A percentile compares a stretch with the other conserved stretches of the same genome.
Conservation (phyloP, 2,888 invertebrate genomes). For the Argynnis bischoffii region DNA sequence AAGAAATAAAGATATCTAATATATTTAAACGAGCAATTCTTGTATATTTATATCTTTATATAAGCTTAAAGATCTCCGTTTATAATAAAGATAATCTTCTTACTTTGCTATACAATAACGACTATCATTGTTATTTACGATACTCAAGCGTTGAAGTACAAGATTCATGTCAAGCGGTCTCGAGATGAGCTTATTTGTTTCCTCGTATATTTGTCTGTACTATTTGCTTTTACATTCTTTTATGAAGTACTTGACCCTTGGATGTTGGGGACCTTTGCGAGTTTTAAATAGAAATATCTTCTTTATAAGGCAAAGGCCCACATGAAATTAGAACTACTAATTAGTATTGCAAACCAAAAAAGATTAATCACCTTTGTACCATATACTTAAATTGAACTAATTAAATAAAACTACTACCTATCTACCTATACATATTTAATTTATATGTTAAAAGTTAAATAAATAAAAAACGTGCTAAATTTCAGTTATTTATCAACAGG, state of each 20-base stretch:
- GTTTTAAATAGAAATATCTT: background rate
- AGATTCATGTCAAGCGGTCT: conserved; percentile 48
- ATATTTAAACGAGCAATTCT: too few species aligned
- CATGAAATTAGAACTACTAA: background rate
- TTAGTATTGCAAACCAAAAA: background rate
- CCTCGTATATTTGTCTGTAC: conserved; percentile 56
- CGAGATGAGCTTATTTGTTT: conserved; percentile 47
- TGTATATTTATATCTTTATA: too few species aligned
- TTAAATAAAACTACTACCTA: too few species aligned
- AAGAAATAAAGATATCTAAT: too few species aligned
- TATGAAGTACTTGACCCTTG: conserved; percentile 47
- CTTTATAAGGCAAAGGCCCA: background rate
- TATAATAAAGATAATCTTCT: background rate
- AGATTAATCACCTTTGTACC: too few species aligned
- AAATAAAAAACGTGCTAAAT: too few species aligned
- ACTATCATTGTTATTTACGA: conserved; percentile 4
- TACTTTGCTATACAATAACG: background rate
- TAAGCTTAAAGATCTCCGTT: background rate
- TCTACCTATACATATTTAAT: too few species aligned
- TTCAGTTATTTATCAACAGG: too few species aligned
- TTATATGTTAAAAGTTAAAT: too few species aligned
- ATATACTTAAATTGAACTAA: too few species aligned
- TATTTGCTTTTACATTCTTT: conserved; percentile 72
- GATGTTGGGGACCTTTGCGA: conserved; percentile 14
- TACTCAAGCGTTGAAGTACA: conserved; percentile 45